Base-by-base conservation (phyloP, 2,888 invertebrate genomes). In the Litoditis marina region DNA sequence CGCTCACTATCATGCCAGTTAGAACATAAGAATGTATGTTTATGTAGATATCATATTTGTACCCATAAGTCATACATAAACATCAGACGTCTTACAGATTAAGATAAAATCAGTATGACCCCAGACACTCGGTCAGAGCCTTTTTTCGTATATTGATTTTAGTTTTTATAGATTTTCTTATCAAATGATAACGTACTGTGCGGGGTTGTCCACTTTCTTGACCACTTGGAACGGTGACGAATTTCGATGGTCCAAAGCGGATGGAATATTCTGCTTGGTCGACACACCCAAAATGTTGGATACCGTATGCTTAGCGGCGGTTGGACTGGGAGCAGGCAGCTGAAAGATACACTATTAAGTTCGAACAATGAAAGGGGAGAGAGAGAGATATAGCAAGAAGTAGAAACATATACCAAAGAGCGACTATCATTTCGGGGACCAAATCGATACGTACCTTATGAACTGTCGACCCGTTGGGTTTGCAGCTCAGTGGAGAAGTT, bases 201-300 rank as follows among this genome's bases (percentile, higher is more conserved):
- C 39, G 1, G 60, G 47, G 11, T 62, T 56, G 32, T 58, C 64
- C 39, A 66, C 63, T 64, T 68, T 70, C 49, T 65, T 64, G 42
- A 74, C 74, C 34, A 69, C 65, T 54, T 71, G 68, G 67, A 74
- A 74, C n/a, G 71, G 63, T 3, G 72, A 72, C 1, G 57, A 64
- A 7, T 55, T 63, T 11, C 66, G 65, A 65, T 74, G 74, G 34
- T 73, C 64, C 60, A 72, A 67, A n/a, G 5, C 39, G 47, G 31
- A 22, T 44, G 44, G 19, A 3, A 50, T 28, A 31, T 63, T 63
- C 7, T 34, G 36, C 31, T 55, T 50, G 7, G 50, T 39, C 25
- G 63, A 63, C 13, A 57, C 59, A 16, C 66, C 60, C n/a, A 73
- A 51, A 28, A 73, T 73, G 36, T 63, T 68, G 5, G 63, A 65